These are phyloP conservation scores for Gymnodraco acuticeps DNA, from an alignment of 2,797 vertebrate genomes.

Conservation along the genomic window DNA sequence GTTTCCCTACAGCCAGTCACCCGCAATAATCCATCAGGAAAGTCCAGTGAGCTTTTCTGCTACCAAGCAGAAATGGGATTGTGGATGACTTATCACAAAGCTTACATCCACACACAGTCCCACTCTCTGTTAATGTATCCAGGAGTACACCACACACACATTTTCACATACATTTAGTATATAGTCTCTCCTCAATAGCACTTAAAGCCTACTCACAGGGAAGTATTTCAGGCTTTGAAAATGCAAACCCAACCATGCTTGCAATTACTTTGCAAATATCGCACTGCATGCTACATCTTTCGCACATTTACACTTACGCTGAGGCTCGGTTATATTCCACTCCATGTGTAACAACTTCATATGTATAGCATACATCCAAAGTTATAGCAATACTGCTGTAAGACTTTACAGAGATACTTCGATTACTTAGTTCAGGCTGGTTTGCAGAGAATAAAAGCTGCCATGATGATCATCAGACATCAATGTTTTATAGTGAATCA, in stretches of 20 bases:
- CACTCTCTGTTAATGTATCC: constrained; percentile 60
- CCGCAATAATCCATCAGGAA: constrained; percentile 84
- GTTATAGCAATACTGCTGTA: neutral
- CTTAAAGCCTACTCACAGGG: constrained; percentile 31
- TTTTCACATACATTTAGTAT: constrained; percentile 14
- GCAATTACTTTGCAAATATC: constrained; percentile 4
- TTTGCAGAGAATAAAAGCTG: constrained; percentile 46
- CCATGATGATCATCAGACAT: constrained; percentile 27
- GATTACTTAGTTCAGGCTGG: constrained; percentile 44
- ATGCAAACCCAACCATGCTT: constrained; percentile 3
- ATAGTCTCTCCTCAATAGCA: constrained; percentile 19
- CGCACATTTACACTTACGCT: constrained; percentile 7
- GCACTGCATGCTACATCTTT: constrained; percentile 5
- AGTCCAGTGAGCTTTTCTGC: constrained; percentile 81
- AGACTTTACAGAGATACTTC: constrained; percentile 40
- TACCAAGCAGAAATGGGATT: constrained; percentile 83
- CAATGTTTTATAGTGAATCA: constrained; percentile 51
- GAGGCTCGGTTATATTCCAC: constrained; percentile 4
- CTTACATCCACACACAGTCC: constrained; percentile 73
- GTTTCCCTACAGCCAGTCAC: constrained; percentile 82
- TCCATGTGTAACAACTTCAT: neutral
- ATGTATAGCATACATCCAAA: neutral
- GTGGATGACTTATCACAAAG: constrained; percentile 83
- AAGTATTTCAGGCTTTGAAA: constrained; percentile 28
- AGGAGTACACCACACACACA: constrained; percentile 32